These are phyloP conservation scores for Arothron firmamentum DNA, from an alignment of 2,113 vertebrate species.

Conservation along the genomic window DNA sequence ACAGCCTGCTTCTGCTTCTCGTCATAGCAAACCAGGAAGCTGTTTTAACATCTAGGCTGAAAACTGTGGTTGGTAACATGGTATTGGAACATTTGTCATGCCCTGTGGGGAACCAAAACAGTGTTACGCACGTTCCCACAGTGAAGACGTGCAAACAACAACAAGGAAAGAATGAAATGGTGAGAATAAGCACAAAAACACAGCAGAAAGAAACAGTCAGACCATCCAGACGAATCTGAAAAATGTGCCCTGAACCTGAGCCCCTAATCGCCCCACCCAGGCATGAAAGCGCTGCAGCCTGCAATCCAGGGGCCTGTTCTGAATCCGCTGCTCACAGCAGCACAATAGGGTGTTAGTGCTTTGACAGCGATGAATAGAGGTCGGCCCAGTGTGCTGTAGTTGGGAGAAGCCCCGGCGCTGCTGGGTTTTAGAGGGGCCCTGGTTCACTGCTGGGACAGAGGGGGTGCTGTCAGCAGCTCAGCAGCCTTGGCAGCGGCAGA, in stretches of 20 bases:
- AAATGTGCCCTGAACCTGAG: slow-evolving; percentile 62
- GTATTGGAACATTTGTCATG: too few species aligned
- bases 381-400: slow-evolving; percentile 40
- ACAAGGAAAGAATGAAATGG: slow-evolving; percentile 5
- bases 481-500: slow-evolving; percentile 37
- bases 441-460: slow-evolving; percentile 55
- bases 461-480: slow-evolving; percentile 47
- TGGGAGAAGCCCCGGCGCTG: slow-evolving; percentile 61
- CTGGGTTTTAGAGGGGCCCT: slow-evolving; percentile 57
- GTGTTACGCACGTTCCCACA: neutral
- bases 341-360: slow-evolving; percentile 74
- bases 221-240: slow-evolving; percentile 56
- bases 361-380: slow-evolving; percentile 70
- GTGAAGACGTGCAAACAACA: slow-evolving; percentile 1
- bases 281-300: slow-evolving; percentile 66
- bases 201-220: slow-evolving; percentile 39
- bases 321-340: slow-evolving; percentile 56
- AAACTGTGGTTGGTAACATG: too few species aligned
- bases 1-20: too few species aligned
- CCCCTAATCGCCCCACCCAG: slow-evolving; percentile 56
- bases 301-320: slow-evolving; percentile 61
- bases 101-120: slow-evolving; percentile 5
- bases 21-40: too few species aligned
- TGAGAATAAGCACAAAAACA: slow-evolving; percentile 7
- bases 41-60: too few species aligned